Conservation (phyloP, 1,140 invertebrate species). For the Drosophila mayri region DNA sequence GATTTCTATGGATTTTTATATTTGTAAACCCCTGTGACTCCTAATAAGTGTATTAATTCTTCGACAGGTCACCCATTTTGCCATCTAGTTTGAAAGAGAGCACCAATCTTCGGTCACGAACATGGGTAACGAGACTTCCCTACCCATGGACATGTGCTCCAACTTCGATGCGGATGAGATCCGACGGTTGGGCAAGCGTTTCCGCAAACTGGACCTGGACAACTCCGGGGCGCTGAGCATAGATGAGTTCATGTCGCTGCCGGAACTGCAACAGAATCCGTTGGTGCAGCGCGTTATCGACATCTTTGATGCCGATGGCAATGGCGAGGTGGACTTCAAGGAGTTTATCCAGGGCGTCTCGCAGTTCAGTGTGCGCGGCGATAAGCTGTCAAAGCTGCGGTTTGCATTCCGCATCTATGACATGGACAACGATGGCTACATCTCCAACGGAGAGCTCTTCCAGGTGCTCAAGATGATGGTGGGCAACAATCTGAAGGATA, state of each 20-base stretch:
- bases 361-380: constrained; percentile 99
- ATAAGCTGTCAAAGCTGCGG: constrained; percentile 98
- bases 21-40: neutral
- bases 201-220: constrained; percentile 98
- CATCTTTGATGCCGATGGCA: constrained; percentile 99
- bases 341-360: constrained; percentile 99
- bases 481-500: constrained; percentile 97
- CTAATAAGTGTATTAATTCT: neutral
- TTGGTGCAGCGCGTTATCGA: constrained; percentile 99
- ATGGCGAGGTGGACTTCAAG: constrained; percentile 94
- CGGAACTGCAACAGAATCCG: constrained; percentile 99
- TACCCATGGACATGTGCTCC: constrained; percentile 99
- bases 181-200: constrained; percentile 97
- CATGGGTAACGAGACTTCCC: constrained; percentile 97
- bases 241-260: constrained; percentile 99
- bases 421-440: constrained; percentile 99
- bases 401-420: constrained; percentile 99
- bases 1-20: neutral
- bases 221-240: constrained; percentile 98
- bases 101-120: neutral
- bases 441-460: constrained; percentile 99
- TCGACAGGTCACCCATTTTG: constrained; percentile 3
- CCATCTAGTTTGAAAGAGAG: constrained; percentile 2
- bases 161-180: constrained; percentile 99
- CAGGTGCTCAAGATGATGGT: constrained; percentile 99